Base-by-base conservation (phyloP, 2,113 vertebrate genomes). In the Rhizomys pruinosus region DNA sequence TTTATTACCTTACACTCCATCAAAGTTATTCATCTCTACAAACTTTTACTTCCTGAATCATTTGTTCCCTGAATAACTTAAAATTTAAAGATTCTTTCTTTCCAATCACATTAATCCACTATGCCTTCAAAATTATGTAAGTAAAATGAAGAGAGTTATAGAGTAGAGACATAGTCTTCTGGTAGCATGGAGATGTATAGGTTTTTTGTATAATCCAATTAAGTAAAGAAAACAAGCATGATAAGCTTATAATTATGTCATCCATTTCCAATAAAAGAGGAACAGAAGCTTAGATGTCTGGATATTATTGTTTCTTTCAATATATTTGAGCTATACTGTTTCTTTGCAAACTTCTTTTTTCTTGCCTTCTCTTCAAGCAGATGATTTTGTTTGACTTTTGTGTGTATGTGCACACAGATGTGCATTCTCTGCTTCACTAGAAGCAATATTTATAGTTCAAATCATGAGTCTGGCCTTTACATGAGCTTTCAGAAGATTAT, bases 61-160 rank as follows among this genome's bases (percentile, higher is more conserved):
- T 92, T 77, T 90, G 25, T 71, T n/a, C 15, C 9, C 4, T 82
- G 29, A 94, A 88, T 57, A 68, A 90, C 42, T 92, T 93, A 93
- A 95, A 81, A 92, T 72, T 72, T 85, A 25, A 63, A 91, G 27
- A 42, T 78, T 85, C 2, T 27, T 64, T 74, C 4, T 8, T 32
- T 84, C 32, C 27, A 82, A 7, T 13, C 84, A 52, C 52, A 8
- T 80, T 87, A 88, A 29, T 19, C 71, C 19, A 74, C 22, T 10
- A 44, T 52, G 52, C 59, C 34, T 88, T 90, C 73, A 63, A 81
- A 94, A 52, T 73, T 23, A 79, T 68, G 2, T 81, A 47, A 73
- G 78, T 57, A 34, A 84, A 91, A 90, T 9, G 25, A 32, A 87
- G 44, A n/a, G 34, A 76, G 34, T 72, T 76, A 81, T 7, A 44